phyloP scores from a whole-genome alignment of 2,797 vertebrate species.

The Propithecus deckenii region DNA sequence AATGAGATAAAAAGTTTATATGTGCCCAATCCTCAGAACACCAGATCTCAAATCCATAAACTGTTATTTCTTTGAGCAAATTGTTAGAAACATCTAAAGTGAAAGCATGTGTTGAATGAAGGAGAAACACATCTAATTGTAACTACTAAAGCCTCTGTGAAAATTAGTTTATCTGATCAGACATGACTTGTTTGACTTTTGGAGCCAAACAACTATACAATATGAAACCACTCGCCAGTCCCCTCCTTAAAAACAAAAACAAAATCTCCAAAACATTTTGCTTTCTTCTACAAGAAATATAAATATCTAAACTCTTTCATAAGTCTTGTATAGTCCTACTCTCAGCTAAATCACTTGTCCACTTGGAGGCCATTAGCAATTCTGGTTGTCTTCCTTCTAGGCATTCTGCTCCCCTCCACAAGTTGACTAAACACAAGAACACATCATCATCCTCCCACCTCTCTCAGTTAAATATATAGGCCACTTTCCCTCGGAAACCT shows the following conservation, averaged over 20 bases:
- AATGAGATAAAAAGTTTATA: background rate
- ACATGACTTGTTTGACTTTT: background rate
- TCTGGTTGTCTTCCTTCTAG: background rate
- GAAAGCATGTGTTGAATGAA: background rate
- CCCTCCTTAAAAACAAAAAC: background rate
- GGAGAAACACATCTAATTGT: background rate
- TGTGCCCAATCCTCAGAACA: background rate
- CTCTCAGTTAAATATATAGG: background rate
- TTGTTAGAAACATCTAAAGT: background rate
- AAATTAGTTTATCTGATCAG: background rate
- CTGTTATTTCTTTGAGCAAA: background rate
- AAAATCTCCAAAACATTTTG: background rate
- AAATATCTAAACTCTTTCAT: background rate
- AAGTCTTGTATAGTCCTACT: background rate
- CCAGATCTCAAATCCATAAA: background rate
- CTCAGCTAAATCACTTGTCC: background rate
- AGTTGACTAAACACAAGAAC: background rate
- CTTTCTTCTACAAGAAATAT: background rate
- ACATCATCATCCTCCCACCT: background rate
- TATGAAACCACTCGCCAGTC: background rate
- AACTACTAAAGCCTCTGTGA: background rate
- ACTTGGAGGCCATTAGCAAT: background rate
- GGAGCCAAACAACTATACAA: background rate
- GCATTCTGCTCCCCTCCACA: background rate
- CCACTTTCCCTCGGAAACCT: background rate